Evolutionary conservation across 2,888 invertebrate genomes (phyloP).

Genomic region (Cerastis leucographa): DNA sequence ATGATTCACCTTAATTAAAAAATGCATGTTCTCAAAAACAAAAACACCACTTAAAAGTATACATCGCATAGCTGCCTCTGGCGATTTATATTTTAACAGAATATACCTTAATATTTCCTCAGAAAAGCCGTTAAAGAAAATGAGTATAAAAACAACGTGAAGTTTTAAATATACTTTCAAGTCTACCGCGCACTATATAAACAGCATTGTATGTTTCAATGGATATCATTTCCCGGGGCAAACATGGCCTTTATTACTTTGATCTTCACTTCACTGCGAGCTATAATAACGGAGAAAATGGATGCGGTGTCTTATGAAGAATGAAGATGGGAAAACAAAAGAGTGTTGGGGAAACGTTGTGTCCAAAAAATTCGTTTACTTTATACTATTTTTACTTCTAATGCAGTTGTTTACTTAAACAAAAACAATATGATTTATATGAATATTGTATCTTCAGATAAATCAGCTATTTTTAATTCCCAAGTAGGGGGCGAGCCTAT

Average conservation of each 20-base stretch:
- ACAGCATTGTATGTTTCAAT: slow-evolving; percentile 64
- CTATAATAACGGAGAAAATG: slow-evolving; percentile 5
- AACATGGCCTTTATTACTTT: slow-evolving; percentile 69
- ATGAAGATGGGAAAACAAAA: not conserved
- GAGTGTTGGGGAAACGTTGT: not conserved
- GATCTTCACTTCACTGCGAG: slow-evolving; percentile 54
- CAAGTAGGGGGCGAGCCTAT: too few species aligned
- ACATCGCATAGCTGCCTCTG: not conserved
- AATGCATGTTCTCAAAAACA: not conserved
- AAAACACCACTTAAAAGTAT: not conserved
- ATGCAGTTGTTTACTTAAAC: not conserved
- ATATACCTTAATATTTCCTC: not conserved
- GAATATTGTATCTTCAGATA: too few species aligned
- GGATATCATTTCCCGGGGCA: slow-evolving; percentile 71
- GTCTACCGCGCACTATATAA: slow-evolving; percentile 37
- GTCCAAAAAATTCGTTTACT: not conserved
- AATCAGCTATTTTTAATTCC: too few species aligned
- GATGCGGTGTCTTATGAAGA: slow-evolving; percentile 33
- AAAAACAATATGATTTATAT: not conserved
- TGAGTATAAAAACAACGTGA: not conserved
- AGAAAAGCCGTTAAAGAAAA: slow-evolving; percentile 4
- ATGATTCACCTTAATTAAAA: not conserved
- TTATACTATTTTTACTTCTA: not conserved
- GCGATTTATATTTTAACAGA: too few species aligned
- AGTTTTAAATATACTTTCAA: slow-evolving; percentile 39